Conservation (phyloP, 2,797 vertebrate species). For the Allobates femoralis region DNA sequence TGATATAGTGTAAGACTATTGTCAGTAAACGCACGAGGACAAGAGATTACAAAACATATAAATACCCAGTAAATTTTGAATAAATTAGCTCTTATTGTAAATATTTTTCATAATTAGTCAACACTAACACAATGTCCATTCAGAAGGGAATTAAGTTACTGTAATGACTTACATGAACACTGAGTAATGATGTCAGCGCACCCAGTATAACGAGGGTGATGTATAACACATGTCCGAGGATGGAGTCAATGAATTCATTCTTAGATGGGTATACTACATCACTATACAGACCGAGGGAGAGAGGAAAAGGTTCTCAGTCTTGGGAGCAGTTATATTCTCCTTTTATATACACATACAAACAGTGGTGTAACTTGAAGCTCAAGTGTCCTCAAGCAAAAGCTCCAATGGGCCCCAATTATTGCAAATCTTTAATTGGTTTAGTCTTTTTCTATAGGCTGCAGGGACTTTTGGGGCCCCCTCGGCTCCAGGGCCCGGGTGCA, state of each 20-base stretch:
- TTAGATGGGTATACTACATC: neutral
- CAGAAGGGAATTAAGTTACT: conserved; percentile 20
- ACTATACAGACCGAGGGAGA: neutral
- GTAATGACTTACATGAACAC: conserved; percentile 4
- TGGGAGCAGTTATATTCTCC: neutral
- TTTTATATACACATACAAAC: no score
- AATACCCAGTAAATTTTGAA: neutral
- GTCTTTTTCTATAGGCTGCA: no score
- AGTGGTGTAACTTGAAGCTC: no score
- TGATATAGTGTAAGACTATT: neutral
- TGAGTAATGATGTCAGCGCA: conserved; percentile 16
- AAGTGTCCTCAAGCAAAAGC: no score
- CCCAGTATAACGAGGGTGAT: conserved; percentile 25
- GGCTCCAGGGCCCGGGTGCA: no score
- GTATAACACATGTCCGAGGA: neutral
- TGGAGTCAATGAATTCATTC: neutral
- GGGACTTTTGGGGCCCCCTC: no score
- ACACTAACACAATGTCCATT: conserved; percentile 10
- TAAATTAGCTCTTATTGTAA: neutral
- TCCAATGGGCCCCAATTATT: no score
- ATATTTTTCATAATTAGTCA: conserved; percentile 15
- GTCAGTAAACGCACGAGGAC: neutral
- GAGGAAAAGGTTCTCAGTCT: neutral
- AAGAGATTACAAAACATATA: neutral
- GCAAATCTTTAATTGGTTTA: no score